Evolutionary conservation across 2,888 invertebrate species (phyloP).

Genomic region (Dione juno): DNA sequence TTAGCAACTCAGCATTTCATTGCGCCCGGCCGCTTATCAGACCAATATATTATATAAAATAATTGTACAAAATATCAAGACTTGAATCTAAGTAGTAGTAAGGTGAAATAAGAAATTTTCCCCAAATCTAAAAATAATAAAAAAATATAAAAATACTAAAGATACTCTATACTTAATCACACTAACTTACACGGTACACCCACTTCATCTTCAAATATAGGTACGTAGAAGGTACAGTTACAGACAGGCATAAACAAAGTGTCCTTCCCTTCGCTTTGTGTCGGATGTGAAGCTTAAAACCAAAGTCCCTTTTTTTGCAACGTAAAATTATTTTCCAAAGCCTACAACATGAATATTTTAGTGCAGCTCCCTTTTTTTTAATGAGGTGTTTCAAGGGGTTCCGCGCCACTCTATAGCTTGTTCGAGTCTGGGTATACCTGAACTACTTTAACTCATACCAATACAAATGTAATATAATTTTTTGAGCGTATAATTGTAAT

Average conservation of each 20-base stretch:
- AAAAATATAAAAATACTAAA: not conserved
- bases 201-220: not conserved
- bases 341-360: conserved; percentile 32
- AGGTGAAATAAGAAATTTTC: too few relatives aligned
- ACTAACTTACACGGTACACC: conserved; percentile 1
- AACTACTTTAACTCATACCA: not conserved
- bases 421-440: conserved; percentile 17
- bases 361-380: conserved; percentile 25
- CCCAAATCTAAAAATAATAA: too few relatives aligned
- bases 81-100: too few relatives aligned
- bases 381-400: conserved; percentile 30
- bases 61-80: too few relatives aligned
- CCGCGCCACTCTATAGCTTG: conserved; percentile 26
- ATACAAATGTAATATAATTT: conserved; percentile 15
- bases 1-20: too few relatives aligned
- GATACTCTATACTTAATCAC: conserved; percentile 6
- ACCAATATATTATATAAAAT: too few relatives aligned
- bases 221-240: conserved; percentile 17
- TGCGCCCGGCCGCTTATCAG: too few relatives aligned
- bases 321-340: conserved; percentile 27
- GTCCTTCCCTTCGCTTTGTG: conserved; percentile 25
- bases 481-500: conserved; percentile 1
- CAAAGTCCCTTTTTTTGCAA: conserved; percentile 23
- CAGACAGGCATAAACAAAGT: conserved; percentile 28
- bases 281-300: conserved; percentile 17